These are phyloP conservation scores for Diglossa cyanea DNA, from an alignment of 2,797 vertebrate genomes.

Conservation along the genomic window DNA sequence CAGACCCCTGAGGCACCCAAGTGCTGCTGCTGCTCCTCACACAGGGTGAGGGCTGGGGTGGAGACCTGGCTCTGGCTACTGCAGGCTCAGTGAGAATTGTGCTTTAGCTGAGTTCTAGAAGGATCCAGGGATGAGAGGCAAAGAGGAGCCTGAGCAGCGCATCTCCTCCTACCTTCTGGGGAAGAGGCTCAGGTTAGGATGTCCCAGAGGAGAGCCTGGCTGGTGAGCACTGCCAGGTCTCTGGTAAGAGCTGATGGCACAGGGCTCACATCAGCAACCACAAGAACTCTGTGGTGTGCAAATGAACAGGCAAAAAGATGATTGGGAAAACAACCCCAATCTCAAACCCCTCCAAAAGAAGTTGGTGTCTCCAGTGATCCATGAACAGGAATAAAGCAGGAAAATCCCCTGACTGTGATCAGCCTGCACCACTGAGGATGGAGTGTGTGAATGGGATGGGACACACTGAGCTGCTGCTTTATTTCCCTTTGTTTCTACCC, in stretches of 20 bases:
- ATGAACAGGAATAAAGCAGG: not conserved
- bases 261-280: not conserved
- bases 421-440: not conserved
- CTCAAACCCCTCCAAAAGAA: not conserved
- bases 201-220: not conserved
- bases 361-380: not conserved
- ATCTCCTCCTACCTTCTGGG: not conserved
- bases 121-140: not conserved
- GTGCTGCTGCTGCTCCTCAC: not conserved
- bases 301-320: not conserved
- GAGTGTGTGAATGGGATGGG: not conserved
- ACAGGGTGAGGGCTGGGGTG: rapidly evolving
- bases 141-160: not conserved
- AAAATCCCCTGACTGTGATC: not conserved
- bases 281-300: not conserved
- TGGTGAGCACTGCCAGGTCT: not conserved
- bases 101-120: not conserved
- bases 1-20: rapidly evolving
- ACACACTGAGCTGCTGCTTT: not conserved
- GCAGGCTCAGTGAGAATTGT: not conserved
- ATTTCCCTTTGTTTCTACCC: not conserved
- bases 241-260: not conserved
- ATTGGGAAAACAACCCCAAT: not conserved
- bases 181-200: not conserved
- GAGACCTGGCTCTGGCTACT: not conserved